phyloP scores from a whole-genome alignment of 2,888 invertebrate species.

The Morpho achilles region DNA sequence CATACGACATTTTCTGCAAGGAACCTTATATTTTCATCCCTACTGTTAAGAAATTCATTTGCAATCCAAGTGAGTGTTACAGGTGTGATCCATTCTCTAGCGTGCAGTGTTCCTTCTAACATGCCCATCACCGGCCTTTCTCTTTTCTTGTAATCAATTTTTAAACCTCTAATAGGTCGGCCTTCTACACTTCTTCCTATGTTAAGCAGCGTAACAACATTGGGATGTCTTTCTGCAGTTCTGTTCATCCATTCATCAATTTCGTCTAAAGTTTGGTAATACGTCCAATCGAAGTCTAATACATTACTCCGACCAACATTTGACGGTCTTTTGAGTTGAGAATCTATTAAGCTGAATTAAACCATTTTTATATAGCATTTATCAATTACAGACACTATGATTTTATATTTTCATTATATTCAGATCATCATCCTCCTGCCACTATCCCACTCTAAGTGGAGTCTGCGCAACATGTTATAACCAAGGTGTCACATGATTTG shows the following conservation, averaged over 20 bases:
- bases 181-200: conserved; percentile 67
- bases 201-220: conserved; percentile 55
- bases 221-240: conserved; percentile 62
- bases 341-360: conserved; percentile 39
- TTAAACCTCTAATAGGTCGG: conserved; percentile 63
- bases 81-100: conserved; percentile 87
- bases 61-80: conserved; percentile 83
- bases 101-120: conserved; percentile 81
- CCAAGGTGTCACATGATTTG: too few relatives aligned
- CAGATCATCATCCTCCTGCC: too few relatives aligned
- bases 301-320: conserved; percentile 26
- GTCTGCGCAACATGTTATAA: too few relatives aligned
- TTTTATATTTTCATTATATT: too few relatives aligned
- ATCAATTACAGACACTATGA: too few relatives aligned
- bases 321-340: conserved; percentile 41
- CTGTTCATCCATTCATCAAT: conserved; percentile 80
- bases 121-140: conserved; percentile 39
- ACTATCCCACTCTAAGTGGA: too few relatives aligned
- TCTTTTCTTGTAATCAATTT: conserved; percentile 46
- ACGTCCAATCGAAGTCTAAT: conserved; percentile 67
- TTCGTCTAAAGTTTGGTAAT: conserved; percentile 78
- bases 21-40: conserved; percentile 65
- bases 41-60: conserved; percentile 82
- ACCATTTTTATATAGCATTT: neutral
- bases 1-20: conserved; percentile 84